Evolutionary conservation across 1,140 invertebrate species (phyloP), one percentile per base, ranked within the genome.

Genomic region (Aporrectodea caliginosa): DNA sequence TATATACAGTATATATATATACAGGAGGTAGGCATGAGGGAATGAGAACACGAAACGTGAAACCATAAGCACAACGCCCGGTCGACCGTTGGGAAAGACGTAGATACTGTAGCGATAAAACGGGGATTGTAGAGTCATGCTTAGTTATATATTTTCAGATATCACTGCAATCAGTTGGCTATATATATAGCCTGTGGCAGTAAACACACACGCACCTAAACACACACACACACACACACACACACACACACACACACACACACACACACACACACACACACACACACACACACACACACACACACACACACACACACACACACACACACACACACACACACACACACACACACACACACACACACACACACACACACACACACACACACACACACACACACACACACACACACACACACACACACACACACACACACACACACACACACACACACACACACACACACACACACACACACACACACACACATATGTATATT

Each of bases 311-410:
- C 80, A 82, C 80, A 82, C 77, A 81, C 82, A 83, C 79, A 78
- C 78, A 82, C 80, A 81, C 80, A 84, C 78, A 82, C 78, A 82
- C 81, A 82, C 78, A 82, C 77, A 81, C 75, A 79, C 81, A 82
- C 78, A 80, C 83, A 83, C 80, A 80, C 79, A 75, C 74, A 82
- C 78, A 77, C 76, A 72, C 80, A 79, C 81, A 81, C 79, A 80
- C 76, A 77, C 81, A 73, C 71, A 81, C 79, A 81, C 78, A 79
- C 77, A 79, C 79, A 80, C 79, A 80, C 79, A 78, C 77, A 81
- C 73, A 78, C 79, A 76, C 79, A 81, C 77, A 83, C 73, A 77
- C 73, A 79, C 73, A 73, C 79, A 77, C 78, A 71, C 78, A 76
- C 79, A 81, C 77, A 81, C 78, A 81, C 73, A 77, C 78, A 83